Conservation (phyloP, 2,888 invertebrate species). For the Pachycephus smyrnensis region DNA sequence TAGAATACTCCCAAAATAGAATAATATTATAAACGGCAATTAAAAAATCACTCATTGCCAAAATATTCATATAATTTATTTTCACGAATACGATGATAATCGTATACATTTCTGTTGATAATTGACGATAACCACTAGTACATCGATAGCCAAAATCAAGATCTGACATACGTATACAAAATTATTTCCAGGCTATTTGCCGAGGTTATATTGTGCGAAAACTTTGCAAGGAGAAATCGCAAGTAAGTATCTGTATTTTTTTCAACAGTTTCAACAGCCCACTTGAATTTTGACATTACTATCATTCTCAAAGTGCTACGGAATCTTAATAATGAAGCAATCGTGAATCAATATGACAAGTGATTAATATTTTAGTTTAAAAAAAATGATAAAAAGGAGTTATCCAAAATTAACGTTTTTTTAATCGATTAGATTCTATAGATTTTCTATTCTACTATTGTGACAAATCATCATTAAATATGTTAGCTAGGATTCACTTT, state of each 20-base stretch:
- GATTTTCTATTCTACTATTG: no score
- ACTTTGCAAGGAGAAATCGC: conserved; percentile 68
- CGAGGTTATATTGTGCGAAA: conserved; percentile 80
- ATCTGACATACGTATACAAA: not conserved
- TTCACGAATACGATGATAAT: not conserved
- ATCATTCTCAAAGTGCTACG: no score
- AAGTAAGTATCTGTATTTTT: conserved; percentile 61
- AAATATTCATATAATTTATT: not conserved
- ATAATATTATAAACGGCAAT: no score
- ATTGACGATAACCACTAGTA: not conserved
- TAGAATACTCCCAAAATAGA: no score
- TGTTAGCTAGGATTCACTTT: not conserved
- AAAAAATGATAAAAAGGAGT: not conserved
- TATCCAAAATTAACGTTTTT: no score
- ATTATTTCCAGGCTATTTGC: conserved; percentile 70
- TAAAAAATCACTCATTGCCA: not conserved
- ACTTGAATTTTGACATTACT: no score
- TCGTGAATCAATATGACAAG: no score
- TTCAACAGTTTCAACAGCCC: no score
- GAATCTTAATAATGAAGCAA: no score
- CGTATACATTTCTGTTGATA: not conserved
- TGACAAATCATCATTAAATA: no score
- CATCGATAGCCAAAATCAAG: conserved; percentile 42
- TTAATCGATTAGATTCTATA: no score
- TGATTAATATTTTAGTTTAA: no score